Evolutionary conservation across 2,113 vertebrate genomes (phyloP).

Genomic region (Pampusana beccarii): DNA sequence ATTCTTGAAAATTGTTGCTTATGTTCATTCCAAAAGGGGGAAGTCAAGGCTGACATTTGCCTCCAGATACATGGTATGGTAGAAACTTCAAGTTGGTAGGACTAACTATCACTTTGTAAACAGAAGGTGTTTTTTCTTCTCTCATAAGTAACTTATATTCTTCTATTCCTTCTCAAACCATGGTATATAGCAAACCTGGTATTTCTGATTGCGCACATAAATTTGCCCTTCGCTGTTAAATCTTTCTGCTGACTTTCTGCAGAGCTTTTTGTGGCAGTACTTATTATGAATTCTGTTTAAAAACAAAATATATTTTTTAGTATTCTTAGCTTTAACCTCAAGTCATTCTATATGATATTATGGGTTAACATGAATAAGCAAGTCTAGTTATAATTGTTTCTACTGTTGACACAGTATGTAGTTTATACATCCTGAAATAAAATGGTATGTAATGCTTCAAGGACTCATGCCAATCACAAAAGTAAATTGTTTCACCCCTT

Average conservation of each 20-base stretch:
- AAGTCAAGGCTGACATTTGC: neutral
- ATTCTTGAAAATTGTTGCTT: neutral
- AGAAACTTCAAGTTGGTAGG: neutral
- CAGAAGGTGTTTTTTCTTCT: neutral
- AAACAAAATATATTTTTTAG: neutral
- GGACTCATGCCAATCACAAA: constrained; percentile 7
- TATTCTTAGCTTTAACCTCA: constrained; percentile 1
- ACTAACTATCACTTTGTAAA: neutral
- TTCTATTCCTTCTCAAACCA: neutral
- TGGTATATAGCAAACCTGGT: neutral
- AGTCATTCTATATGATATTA: neutral
- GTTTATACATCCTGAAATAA: constrained; percentile 36
- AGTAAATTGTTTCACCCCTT: constrained; percentile 17
- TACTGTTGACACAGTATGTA: neutral
- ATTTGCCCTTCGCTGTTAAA: neutral
- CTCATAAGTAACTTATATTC: neutral
- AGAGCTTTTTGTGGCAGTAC: neutral
- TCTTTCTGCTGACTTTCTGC: neutral
- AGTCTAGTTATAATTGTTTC: constrained; percentile 8
- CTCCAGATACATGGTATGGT: neutral
- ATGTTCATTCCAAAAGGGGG: neutral
- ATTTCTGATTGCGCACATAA: neutral
- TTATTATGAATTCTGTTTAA: neutral
- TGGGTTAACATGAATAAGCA: neutral
- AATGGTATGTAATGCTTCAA: neutral